These are phyloP conservation scores for Bufo gargarizans DNA, from an alignment of 2,113 vertebrate genomes.

Conservation along the genomic window DNA sequence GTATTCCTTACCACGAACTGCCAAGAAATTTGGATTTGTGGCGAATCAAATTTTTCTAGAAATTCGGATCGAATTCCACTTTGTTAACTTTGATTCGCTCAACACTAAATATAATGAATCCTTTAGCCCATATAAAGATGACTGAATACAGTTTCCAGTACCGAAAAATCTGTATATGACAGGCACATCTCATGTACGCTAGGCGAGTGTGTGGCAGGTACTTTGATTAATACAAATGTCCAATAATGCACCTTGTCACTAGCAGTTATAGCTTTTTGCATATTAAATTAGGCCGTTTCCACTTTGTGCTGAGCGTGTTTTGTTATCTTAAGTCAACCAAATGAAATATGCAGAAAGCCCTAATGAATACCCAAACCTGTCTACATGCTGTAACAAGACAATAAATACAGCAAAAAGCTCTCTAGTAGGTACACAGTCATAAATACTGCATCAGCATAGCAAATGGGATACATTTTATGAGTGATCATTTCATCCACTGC, in stretches of 20 bases:
- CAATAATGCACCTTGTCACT: conserved; percentile 15
- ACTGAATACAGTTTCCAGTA: neutral
- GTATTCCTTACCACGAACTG: no score
- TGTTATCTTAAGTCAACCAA: conserved; percentile 20
- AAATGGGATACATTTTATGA: conserved; percentile 32
- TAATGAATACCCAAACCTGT: conserved; percentile 26
- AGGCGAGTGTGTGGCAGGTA: neutral
- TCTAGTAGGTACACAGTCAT: conserved; percentile 4
- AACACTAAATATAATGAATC: neutral
- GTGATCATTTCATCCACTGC: conserved; percentile 24
- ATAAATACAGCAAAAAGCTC: conserved; percentile 28
- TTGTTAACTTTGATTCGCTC: no score
- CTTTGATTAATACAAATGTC: conserved; percentile 29
- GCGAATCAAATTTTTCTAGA: no score
- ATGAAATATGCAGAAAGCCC: conserved; percentile 27
- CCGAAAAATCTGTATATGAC: neutral
- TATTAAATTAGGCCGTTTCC: neutral
- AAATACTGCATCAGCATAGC: conserved; percentile 33
- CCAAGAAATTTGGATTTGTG: no score
- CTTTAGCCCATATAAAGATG: neutral
- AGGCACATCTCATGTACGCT: neutral
- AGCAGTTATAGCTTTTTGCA: conserved; percentile 23
- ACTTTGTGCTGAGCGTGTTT: neutral
- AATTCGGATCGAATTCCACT: no score
- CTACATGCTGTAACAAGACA: conserved; percentile 1